Base-by-base conservation (phyloP, 2,797 vertebrate species). In the Melanogrammus aeglefinus region DNA sequence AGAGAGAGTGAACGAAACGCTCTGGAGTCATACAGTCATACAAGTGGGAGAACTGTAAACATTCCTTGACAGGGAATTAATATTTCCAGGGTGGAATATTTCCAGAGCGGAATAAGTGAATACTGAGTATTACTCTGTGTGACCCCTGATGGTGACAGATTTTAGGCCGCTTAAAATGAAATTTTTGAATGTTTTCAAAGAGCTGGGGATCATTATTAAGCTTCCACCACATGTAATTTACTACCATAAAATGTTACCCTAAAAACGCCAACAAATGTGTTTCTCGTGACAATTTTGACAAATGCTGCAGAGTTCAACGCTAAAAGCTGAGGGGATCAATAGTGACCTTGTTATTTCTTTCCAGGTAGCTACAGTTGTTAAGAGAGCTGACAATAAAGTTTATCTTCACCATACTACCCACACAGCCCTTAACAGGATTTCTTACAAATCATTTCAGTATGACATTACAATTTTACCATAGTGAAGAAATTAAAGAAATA, bases 1-100 rank as follows among this genome's bases (percentile, higher is more conserved):
- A 33, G 38, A 36, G 3, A 21, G 27, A 51, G 27, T 0, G 13
- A 73, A 35, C 4, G 29, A 21, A 35, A 35, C 35, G 70, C 33
- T 18, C 29, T 8, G 31, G 70, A 72, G 70, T 6, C 29, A 72
- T 16, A 72, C 24, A 72, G 10, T 10, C 24, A 16, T 29, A 70
- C n/a, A 24, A 69, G 63, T 69, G 63, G 10, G 63, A 27, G n/a
- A 69, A 69, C 63, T 27, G 63, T 69, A 69, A 69, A 69, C 63
- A 69, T 69, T 69, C 63, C 63, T 10, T 69, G 1, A 69, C 63
- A 27, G 63, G 63, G 63, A 69, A 69, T 69, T 69, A 6, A 69
- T 69, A 27, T 69, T 69, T 27, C 63, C 63, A 69, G 63, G 63
- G 24, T 27, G 63, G 63, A 27, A 69, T 69, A 12, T 27, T 69